Evolutionary conservation across 2,113 vertebrate species (phyloP), one percentile per base, ranked within the genome.

Genomic region (Oenanthe melanoleuca): DNA sequence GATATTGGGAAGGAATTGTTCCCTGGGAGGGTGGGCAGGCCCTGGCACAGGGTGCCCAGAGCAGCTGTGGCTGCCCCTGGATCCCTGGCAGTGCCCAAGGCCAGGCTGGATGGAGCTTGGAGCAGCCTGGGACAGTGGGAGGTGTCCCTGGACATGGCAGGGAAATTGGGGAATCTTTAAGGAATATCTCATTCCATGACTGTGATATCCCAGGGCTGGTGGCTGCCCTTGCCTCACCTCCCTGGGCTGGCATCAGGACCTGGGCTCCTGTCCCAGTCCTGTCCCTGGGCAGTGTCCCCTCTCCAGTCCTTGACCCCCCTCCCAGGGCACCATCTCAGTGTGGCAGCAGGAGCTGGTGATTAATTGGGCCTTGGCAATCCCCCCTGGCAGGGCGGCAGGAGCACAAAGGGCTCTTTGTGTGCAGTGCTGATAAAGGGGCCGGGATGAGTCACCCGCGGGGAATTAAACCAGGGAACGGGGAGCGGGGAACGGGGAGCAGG

Each of bases 401-500:
- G 86, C 88, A 94, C 94, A 96, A 90, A 92, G 94, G 90, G 90
- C 3, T 5, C 65, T 93, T 77, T 96, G 93, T 94, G 74, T 50
- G 2, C 1, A 5, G 56, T 34, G 50, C 44, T 84, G 92, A 69
- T 88, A 44, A 40, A 82, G 0, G 61, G 44, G 70, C 88, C 0
- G 13, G 67, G 66, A 40, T 93, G 94, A 86, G 88, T 94, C 95
- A 93, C 49, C 31, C 15, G 26, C 55, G 75, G 92, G 89, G 64
- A 57, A 92, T 78, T 63, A 83, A 73, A 40, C 37, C 15, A 4
- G 31, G 49, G 49, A 50, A 26, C 47, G 24, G 47, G 63, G 53
- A 83, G 14, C 49, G n/a, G n/a, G n/a, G n/a, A n/a, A n/a, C n/a
- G 11, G 91, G 47, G 47, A 49, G 23, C 47, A 21, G 44, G 20